A percentile compares a stretch with the other conserved stretches of the same genome.
phyloP scores from a whole-genome alignment of 1,140 invertebrate genomes.

The Kradibia gibbosae region DNA sequence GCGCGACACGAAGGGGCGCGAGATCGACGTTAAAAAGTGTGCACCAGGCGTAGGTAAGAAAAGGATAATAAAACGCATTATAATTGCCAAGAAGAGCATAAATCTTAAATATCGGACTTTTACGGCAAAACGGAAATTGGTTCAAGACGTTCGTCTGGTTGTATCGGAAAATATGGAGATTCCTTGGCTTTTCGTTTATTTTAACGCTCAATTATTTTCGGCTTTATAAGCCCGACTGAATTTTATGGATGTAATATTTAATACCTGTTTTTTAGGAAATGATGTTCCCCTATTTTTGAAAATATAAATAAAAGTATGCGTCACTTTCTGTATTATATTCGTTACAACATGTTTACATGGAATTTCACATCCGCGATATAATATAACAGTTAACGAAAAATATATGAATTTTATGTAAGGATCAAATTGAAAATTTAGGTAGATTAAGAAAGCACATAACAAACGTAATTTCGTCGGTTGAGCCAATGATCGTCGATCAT shows the following conservation, averaged over 20 bases:
- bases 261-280: background rate
- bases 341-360: too few species aligned
- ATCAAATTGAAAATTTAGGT: too few species aligned
- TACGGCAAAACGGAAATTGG: constrained; percentile 69
- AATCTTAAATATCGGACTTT: constrained; percentile 71
- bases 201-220: constrained; percentile 49
- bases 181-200: constrained; percentile 43
- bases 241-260: constrained; percentile 25
- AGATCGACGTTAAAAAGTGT: constrained; percentile 56
- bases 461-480: background rate
- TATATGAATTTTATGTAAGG: too few species aligned
- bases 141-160: constrained; percentile 60
- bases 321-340: too few species aligned
- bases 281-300: background rate
- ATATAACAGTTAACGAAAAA: too few species aligned
- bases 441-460: background rate
- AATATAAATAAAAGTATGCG: too few species aligned
- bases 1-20: constrained; percentile 53
- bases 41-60: constrained; percentile 49
- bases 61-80: constrained; percentile 70
- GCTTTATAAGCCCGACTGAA: constrained; percentile 36
- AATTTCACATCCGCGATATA: too few species aligned
- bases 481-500: background rate
- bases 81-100: constrained; percentile 70
- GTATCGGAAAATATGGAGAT: constrained; percentile 56